Conservation (phyloP, 1,140 invertebrate species). For the Caenorhabditis brenneri region DNA sequence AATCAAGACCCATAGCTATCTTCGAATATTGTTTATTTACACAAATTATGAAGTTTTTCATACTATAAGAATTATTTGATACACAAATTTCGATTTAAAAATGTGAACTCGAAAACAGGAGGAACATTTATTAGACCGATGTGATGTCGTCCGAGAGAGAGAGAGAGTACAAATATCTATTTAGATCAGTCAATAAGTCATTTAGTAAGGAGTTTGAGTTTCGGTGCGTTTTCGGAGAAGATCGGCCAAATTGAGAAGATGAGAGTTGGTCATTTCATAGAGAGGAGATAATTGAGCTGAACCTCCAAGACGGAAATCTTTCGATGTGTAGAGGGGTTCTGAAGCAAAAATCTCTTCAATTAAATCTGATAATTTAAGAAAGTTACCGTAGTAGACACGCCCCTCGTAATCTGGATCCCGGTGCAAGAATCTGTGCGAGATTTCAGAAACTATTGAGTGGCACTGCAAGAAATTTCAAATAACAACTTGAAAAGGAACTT, state of each 20-base stretch:
- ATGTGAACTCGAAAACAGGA: not conserved
- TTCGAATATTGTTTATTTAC: no score
- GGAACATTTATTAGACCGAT: constrained; percentile 5
- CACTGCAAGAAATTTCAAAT: not conserved
- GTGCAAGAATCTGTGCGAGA: constrained; percentile 16
- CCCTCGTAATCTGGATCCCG: constrained; percentile 12
- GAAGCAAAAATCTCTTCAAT: not conserved
- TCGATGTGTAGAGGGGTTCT: constrained; percentile 2
- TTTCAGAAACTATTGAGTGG: constrained; percentile 20
- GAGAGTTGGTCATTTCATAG: constrained; percentile 29
- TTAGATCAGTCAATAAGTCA: not conserved
- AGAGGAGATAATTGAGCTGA: constrained; percentile 11
- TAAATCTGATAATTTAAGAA: no score
- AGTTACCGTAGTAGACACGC: not conserved
- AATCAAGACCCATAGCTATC: no score
- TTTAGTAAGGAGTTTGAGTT: constrained; percentile 16
- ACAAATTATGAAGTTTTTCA: no score
- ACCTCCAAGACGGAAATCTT: not conserved
- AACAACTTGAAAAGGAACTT: no score
- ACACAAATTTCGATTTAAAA: not conserved
- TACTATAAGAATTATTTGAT: no score
- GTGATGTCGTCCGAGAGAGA: not conserved
- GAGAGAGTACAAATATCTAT: not conserved
- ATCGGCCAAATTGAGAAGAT: constrained; percentile 29
- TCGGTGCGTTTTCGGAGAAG: constrained; percentile 13